Conservation (phyloP, 2,113 vertebrate species). For the Pogonocichla stellata region DNA sequence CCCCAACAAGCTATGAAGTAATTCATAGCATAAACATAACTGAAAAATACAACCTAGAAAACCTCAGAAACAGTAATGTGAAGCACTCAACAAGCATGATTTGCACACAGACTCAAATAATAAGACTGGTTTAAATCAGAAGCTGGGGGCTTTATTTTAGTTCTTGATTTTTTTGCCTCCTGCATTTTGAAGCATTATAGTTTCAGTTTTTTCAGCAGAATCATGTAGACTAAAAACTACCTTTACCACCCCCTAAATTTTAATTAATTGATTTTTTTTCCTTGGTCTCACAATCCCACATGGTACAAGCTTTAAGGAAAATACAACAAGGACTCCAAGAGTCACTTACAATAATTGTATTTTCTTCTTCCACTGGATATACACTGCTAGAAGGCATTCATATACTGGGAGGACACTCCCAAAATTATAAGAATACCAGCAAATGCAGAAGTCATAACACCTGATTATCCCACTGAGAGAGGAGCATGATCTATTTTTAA, state of each 20-base stretch:
- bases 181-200: neutral
- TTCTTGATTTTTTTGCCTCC: neutral
- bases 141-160: neutral
- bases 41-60: neutral
- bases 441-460: neutral
- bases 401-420: neutral
- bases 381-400: neutral
- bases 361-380: neutral
- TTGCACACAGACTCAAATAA: neutral
- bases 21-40: neutral
- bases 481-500: neutral
- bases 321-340: neutral
- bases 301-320: neutral
- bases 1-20: neutral
- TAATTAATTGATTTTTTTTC: neutral
- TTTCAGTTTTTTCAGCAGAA: neutral
- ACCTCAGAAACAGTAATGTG: neutral
- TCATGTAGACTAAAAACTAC: neutral
- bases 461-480: neutral
- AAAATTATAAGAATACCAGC: neutral
- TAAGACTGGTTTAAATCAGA: neutral
- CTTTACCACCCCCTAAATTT: neutral
- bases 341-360: accelerated
- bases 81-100: neutral
- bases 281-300: neutral